These are phyloP conservation scores for Cheilinus undulatus DNA, from an alignment of 2,113 vertebrate species.

Conservation along the genomic window DNA sequence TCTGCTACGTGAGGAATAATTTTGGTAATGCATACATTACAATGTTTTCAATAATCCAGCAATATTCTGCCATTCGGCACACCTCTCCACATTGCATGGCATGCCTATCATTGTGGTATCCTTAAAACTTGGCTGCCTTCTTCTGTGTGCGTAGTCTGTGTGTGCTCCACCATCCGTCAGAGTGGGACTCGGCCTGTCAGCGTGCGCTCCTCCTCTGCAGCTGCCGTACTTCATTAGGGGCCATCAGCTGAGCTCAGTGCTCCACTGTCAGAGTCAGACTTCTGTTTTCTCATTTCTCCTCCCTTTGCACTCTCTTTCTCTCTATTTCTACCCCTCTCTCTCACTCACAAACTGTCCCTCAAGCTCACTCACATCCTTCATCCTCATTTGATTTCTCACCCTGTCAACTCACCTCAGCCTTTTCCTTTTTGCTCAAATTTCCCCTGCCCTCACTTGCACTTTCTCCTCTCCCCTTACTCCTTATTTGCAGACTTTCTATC, in stretches of 20 bases:
- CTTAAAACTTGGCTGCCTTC: conserved; percentile 48
- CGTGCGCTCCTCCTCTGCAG: conserved; percentile 73
- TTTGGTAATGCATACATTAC: neutral
- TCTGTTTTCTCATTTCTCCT: conserved; percentile 44
- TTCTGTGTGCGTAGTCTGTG: neutral
- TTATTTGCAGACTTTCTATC: neutral
- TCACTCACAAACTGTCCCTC: conserved; percentile 47
- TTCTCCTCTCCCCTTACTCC: neutral
- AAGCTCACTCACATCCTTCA: conserved; percentile 52
- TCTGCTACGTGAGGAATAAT: neutral
- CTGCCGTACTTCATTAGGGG: conserved; percentile 76
- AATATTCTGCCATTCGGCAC: conserved; percentile 36
- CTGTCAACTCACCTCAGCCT: conserved; percentile 54
- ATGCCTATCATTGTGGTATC: conserved; percentile 38
- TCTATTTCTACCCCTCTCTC: neutral
- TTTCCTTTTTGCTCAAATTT: conserved; percentile 11
- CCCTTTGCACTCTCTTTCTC: conserved; percentile 24
- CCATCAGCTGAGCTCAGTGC: conserved; percentile 72
- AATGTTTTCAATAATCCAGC: conserved; percentile 37
- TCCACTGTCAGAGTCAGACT: conserved; percentile 71
- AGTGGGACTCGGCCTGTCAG: conserved; percentile 62
- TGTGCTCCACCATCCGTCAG: conserved; percentile 53
- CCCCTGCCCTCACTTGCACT: conserved; percentile 24
- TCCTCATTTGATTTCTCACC: conserved; percentile 56
- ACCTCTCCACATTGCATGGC: conserved; percentile 29